Evolutionary conservation across 2,888 invertebrate genomes (phyloP), one percentile per base, ranked within the genome.

Genomic region (Xanthia icteritia): DNA sequence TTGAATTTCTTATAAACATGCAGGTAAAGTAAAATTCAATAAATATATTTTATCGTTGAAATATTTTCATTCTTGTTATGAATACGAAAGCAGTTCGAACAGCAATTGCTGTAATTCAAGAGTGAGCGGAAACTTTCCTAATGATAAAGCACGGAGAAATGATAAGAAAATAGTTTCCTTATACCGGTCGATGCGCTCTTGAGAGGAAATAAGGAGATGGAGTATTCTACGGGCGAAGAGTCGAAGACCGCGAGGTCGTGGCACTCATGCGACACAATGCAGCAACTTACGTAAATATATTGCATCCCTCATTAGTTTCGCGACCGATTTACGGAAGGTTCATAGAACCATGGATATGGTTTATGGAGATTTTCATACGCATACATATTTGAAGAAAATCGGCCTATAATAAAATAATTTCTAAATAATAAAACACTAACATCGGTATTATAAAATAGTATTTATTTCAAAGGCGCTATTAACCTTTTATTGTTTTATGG

Each of bases 81-180:
- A 93, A 92, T 91, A 88, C 84, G 81, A 90, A 91, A 92, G 89
- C 88, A 86, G 87, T 90, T 92, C 83, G 87, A 92, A 92, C 79
- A 87, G 86, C 89, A 89, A 90, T 90, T 87, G 85, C 76, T 88
- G 86, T 90, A 89, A 91, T 91, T 91, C 89, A 88, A 89, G 80
- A 87, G 86, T 76, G 85, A 86, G 68, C 79, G 87, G 89, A 86
- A 90, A 92, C 84, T 90, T 89, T 86, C 73, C 68, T 89, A 89
- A 89, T 90, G 88, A 91, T 90, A 89, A 89, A 91, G 88, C 82
- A 85, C 78, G 58, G 83, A 81, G 89, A 91, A 92, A 90, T 91
- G 77, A 89, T 90, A 91, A 90, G 90, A 89, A 91, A 91, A 92
- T 92, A 91, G 91, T 93, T 93, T 93, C 89, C 91, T 89, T 89